phyloP scores from a whole-genome alignment of 2,888 invertebrate species.

The Geophilus truncorum region DNA sequence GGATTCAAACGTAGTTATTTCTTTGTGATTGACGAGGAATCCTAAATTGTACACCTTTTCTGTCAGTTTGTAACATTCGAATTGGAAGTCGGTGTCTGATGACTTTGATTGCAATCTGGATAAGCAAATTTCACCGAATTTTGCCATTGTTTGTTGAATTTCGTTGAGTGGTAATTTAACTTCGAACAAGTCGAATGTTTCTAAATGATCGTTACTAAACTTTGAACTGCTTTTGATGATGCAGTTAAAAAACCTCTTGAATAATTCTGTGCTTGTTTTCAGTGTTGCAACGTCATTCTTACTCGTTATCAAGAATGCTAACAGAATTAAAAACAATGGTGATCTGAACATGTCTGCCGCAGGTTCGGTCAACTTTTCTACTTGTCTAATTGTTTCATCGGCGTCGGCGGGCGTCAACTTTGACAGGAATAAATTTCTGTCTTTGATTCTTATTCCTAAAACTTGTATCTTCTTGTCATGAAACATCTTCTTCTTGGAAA shows the following conservation, averaged over 20 bases:
- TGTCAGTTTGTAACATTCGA: too few species aligned
- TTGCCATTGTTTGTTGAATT: too few species aligned
- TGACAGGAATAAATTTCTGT: background rate
- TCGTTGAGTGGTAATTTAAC: too few species aligned
- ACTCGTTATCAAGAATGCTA: background rate
- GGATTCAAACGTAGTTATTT: too few species aligned
- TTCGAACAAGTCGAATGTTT: too few species aligned
- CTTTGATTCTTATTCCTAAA: background rate
- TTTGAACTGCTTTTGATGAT: background rate
- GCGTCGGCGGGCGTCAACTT: background rate
- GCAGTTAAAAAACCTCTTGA: background rate
- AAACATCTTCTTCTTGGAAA: background rate
- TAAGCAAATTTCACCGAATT: too few species aligned
- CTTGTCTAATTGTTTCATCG: background rate
- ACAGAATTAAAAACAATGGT: background rate
- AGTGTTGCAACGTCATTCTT: background rate
- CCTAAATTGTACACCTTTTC: too few species aligned
- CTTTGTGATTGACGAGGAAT: too few species aligned
- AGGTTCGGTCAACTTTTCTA: background rate
- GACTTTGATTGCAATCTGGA: too few species aligned
- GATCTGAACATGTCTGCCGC: background rate
- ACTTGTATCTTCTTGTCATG: background rate
- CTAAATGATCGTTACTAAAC: too few species aligned
- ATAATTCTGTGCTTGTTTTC: background rate
- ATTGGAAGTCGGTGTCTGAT: too few species aligned